These are phyloP conservation scores for Arothron firmamentum DNA, from an alignment of 2,113 vertebrate genomes.

Conservation along the genomic window DNA sequence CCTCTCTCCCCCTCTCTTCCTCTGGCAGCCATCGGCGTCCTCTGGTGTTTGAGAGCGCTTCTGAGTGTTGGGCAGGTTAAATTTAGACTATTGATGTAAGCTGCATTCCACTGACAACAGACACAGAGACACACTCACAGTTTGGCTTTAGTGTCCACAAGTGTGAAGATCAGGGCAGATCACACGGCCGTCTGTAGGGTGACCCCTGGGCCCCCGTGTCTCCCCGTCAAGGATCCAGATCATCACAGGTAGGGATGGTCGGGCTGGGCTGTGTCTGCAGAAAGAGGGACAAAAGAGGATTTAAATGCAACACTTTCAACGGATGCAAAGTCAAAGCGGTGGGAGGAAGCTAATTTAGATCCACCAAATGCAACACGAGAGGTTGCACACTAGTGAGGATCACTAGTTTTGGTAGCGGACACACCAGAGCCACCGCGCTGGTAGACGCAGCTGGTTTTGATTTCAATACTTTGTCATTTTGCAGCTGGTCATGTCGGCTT, in stretches of 20 bases:
- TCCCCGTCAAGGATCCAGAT: slow-evolving; percentile 41
- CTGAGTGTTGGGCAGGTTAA: slow-evolving; percentile 83
- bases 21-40: slow-evolving; percentile 42
- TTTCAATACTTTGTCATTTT: too few relatives aligned
- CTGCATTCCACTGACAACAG: slow-evolving; percentile 87
- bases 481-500: too few relatives aligned
- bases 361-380: too few relatives aligned
- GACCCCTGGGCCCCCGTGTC: slow-evolving; percentile 66
- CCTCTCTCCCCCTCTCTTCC: slow-evolving; percentile 18
- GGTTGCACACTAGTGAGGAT: too few relatives aligned
- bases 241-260: slow-evolving; percentile 59
- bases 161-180: slow-evolving; percentile 86
- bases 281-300: neutral
- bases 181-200: slow-evolving; percentile 62
- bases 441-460: too few relatives aligned
- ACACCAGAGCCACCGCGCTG: too few relatives aligned
- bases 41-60: slow-evolving; percentile 68
- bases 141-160: slow-evolving; percentile 81
- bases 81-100: slow-evolving; percentile 98
- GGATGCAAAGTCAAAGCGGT: too few relatives aligned
- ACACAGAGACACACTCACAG: slow-evolving; percentile 82
- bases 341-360: too few relatives aligned
- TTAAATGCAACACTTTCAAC: too few relatives aligned
- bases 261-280: slow-evolving; percentile 13
- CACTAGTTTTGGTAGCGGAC: too few relatives aligned